Percentiles rank a stretch among this genome's conserved stretches.
Evolutionary conservation across 1,140 invertebrate species (phyloP).

Genomic region (Vollenhovia emeryi): DNA sequence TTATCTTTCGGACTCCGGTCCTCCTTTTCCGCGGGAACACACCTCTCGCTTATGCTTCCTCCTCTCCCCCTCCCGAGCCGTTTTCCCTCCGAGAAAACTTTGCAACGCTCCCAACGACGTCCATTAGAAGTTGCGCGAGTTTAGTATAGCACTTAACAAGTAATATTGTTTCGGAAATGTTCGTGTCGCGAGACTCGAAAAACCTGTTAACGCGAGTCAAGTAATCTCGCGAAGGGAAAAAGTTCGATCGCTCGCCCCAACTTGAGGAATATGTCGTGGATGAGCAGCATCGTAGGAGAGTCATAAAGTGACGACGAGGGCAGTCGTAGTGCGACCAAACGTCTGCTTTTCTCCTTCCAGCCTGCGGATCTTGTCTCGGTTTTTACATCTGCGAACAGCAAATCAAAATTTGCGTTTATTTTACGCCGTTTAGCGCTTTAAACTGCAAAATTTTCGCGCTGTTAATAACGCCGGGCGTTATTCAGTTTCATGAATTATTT

Average conservation of each 20-base stretch:
- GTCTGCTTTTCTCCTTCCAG: neutral
- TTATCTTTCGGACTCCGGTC: constrained; percentile 39
- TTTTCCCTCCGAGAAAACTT: constrained; percentile 60
- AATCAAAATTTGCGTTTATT: neutral
- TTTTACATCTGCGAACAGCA: neutral
- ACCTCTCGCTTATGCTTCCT: neutral
- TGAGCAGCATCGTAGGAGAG: constrained; percentile 23
- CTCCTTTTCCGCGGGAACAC: constrained; percentile 44
- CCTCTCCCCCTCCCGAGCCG: neutral
- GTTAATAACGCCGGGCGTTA: neutral
- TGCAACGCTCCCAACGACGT: constrained; percentile 66
- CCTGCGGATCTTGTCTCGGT: neutral
- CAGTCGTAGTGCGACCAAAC: neutral
- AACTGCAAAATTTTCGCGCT: neutral
- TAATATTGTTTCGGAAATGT: constrained; percentile 71
- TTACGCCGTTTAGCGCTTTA: neutral
- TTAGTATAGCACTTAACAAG: constrained; percentile 69
- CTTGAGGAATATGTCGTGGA: constrained; percentile 33
- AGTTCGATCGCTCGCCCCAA: constrained; percentile 50
- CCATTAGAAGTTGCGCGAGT: constrained; percentile 71
- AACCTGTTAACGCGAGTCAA: constrained; percentile 63
- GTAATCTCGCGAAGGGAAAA: constrained; percentile 56
- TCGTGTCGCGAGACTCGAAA: constrained; percentile 61
- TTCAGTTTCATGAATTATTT: neutral
- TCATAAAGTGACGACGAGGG: neutral